Evolutionary conservation across 2,888 invertebrate species (phyloP).

Genomic region (Drosophila affinis): DNA sequence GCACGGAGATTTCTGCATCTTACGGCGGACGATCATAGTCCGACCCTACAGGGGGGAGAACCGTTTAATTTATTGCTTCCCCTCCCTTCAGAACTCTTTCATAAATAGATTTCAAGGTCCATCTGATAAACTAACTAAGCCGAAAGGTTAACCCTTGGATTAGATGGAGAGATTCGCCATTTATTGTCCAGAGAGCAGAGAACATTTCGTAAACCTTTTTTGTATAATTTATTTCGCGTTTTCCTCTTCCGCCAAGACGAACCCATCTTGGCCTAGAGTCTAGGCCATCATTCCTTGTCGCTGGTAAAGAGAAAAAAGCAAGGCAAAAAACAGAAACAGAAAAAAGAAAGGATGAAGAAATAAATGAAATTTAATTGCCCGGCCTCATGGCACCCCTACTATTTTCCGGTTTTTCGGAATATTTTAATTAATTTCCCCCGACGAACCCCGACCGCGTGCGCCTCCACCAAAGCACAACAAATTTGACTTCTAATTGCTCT

Average conservation of each 20-base stretch:
- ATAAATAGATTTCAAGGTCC: background rate
- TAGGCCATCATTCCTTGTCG: constrained; percentile 32
- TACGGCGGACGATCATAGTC: too few species aligned
- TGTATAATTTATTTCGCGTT: too few species aligned
- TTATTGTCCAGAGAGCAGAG: constrained; percentile 25
- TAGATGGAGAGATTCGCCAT: constrained; percentile 22
- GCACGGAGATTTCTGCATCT: too few species aligned
- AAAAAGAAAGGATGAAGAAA: constrained; percentile 19
- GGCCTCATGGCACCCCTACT: constrained; percentile 11
- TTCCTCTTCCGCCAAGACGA: background rate
- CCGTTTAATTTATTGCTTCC: too few species aligned
- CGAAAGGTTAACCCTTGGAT: background rate
- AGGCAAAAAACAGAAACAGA: background rate
- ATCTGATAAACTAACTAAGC: background rate
- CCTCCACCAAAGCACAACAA: constrained; percentile 16
- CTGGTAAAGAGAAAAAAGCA: constrained; percentile 16
- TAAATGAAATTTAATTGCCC: constrained; percentile 54
- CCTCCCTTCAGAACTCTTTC: background rate
- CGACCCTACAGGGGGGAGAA: too few species aligned
- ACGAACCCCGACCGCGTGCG: constrained; percentile 6
- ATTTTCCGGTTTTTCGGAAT: constrained; percentile 42
- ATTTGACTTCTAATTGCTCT: constrained; percentile 62
- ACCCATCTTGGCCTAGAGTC: constrained; percentile 37
- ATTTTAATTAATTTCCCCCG: constrained; percentile 69
- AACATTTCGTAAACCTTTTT: constrained; percentile 9